Percentiles rank a stretch among this genome's conserved stretches.
Evolutionary conservation across 2,888 invertebrate genomes (phyloP).

Genomic region (Ramazzottius varieornatus): DNA sequence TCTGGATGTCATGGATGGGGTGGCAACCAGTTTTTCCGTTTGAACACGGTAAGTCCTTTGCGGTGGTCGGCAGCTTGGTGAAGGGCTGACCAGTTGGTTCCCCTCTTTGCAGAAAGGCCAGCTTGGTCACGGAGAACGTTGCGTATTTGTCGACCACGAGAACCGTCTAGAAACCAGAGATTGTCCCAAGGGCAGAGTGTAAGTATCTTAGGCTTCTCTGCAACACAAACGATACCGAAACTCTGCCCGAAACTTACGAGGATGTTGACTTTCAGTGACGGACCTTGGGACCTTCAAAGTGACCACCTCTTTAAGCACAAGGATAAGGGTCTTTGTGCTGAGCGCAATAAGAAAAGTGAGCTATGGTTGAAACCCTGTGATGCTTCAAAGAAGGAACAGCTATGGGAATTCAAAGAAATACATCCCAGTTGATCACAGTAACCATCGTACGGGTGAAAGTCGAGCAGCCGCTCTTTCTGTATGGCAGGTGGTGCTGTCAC

Average conservation of each 20-base stretch:
- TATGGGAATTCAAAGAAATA: background rate
- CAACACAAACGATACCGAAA: no score
- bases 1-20: constrained; percentile 79
- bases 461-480: no score
- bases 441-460: no score
- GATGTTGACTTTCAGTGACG: background rate
- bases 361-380: background rate
- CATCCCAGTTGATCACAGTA: background rate
- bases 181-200: background rate
- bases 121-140: background rate
- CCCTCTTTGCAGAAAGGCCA: no score
- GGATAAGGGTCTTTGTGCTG: background rate
- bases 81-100: no score
- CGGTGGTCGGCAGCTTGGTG: no score
- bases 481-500: no score
- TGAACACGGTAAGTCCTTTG: no score
- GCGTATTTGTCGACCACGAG: background rate
- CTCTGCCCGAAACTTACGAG: no score
- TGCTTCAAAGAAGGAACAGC: background rate
- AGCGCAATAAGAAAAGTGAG: background rate
- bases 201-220: no score
- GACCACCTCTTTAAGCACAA: background rate
- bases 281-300: background rate
- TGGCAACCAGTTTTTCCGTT: constrained; percentile 40
- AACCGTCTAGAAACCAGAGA: background rate